Evolutionary conservation across 1,140 invertebrate genomes (phyloP), one percentile per base, ranked within the genome.

Genomic region (Drosophila seguyi): DNA sequence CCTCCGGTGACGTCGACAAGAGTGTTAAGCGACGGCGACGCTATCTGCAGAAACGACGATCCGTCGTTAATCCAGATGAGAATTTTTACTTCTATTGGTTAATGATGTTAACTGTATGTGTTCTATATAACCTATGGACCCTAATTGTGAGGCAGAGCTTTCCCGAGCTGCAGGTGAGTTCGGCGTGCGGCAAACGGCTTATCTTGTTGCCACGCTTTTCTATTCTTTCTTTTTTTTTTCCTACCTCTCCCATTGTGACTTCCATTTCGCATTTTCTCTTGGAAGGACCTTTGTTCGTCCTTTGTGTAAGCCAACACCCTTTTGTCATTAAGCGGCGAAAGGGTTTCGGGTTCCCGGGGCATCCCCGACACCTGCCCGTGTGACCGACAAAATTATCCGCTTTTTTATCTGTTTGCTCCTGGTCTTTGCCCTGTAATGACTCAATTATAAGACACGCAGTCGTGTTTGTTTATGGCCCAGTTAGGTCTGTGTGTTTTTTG

Each of bases 61-160:
- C 95, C n/a, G 98, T 99, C 22, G 96, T 99, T 66, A 98, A 99
- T 93, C 98, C 98, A 0, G 98, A 99, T 93, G 97, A 98, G 76
- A 98, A 98, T 92, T 97, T 98, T 92, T 98, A 98, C 94, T 99
- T 98, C 93, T 97, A 98, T 91, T 99, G 98, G 98, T 94, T 99
- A 66, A 96, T 97, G 94, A 90, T 98, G 25, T 94, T 99, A 67
- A 98, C 98, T 18, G 91, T 96, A 52, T 98, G 97, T 91, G 97
- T 99, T 72, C 94, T 99, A 27, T 99, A 99, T 93, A 99, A 99
- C 93, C 94, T 98, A 27, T 99, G 98, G 98, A 98, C 98, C 11
- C 94, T 98, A 31, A 99, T 99, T 79, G 98, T 98, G 25, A 94
- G 98, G 20, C 97, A 99, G 93, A 98, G 97, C 85, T 97, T 99